Conservation (phyloP, 2,113 vertebrate genomes). For the Physeter macrocephalus region DNA sequence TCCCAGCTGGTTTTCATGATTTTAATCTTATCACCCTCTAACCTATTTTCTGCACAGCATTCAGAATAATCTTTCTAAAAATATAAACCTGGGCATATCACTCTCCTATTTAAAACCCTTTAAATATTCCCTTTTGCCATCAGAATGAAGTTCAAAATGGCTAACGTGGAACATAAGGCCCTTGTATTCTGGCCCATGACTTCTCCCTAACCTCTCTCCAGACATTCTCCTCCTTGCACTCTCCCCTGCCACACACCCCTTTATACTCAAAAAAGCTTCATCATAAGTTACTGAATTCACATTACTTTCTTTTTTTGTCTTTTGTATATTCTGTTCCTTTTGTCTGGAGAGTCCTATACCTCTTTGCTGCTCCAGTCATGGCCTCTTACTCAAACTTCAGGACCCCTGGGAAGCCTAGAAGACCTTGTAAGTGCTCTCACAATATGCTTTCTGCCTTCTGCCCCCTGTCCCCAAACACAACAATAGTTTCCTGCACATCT, state of each 20-base stretch:
- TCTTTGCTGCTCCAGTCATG: background rate
- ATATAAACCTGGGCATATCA: background rate
- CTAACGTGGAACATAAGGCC: background rate
- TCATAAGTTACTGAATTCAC: background rate
- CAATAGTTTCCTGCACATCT: background rate
- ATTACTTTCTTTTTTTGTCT: background rate
- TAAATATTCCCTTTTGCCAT: background rate
- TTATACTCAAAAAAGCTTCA: background rate
- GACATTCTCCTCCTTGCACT: background rate
- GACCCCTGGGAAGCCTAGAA: background rate
- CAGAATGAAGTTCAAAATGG: constrained; percentile 34
- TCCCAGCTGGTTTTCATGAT: background rate
- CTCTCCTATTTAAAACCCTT: background rate
- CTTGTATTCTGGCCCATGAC: background rate
- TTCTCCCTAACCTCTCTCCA: background rate
- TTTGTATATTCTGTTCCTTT: background rate
- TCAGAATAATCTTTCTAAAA: background rate
- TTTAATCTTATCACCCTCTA: background rate
- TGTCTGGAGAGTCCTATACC: background rate
- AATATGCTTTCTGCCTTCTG: background rate
- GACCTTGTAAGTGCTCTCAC: no score
- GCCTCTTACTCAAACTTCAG: background rate
- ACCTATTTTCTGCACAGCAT: background rate
- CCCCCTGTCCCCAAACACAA: background rate
- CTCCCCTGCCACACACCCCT: background rate